Conservation (phyloP, 2,888 invertebrate species). For the Agrochola circellaris region DNA sequence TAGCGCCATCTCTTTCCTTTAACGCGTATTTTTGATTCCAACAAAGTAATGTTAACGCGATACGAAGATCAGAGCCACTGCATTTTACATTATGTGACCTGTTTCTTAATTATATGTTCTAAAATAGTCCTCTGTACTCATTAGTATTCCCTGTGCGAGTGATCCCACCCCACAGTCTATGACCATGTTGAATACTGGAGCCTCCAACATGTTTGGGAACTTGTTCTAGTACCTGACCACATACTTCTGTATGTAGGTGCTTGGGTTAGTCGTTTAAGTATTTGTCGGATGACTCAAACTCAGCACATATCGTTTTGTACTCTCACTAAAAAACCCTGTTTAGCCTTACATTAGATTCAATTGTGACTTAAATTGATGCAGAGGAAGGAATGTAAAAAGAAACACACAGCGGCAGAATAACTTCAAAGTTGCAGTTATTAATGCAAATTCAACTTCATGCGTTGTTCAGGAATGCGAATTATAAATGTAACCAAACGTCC, state of each 20-base stretch:
- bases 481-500: conserved; percentile 52
- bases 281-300: conserved; percentile 65
- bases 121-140: conserved; percentile 83
- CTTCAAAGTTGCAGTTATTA: conserved; percentile 48
- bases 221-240: conserved; percentile 75
- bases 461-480: conserved; percentile 51
- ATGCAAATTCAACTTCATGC: conserved; percentile 50
- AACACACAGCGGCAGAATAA: conserved; percentile 14
- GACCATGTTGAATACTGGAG: conserved; percentile 80
- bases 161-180: conserved; percentile 77
- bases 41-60: conserved; percentile 79
- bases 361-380: conserved; percentile 17
- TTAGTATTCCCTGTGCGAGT: conserved; percentile 83
- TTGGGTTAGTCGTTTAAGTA: conserved; percentile 73
- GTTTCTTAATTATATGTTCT: conserved; percentile 86
- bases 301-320: conserved; percentile 12
- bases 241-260: conserved; percentile 68
- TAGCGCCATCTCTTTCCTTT: conserved; percentile 76
- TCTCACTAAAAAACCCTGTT: conserved; percentile 1
- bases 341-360: conserved; percentile 29
- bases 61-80: conserved; percentile 79
- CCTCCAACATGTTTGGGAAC: conserved; percentile 79
- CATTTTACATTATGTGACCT: conserved; percentile 86
- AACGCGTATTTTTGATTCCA: conserved; percentile 84
- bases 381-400: conserved; percentile 19